Evolutionary conservation across 2,888 invertebrate species (phyloP), one percentile per base, ranked within the genome.

Genomic region (Apamea anceps): DNA sequence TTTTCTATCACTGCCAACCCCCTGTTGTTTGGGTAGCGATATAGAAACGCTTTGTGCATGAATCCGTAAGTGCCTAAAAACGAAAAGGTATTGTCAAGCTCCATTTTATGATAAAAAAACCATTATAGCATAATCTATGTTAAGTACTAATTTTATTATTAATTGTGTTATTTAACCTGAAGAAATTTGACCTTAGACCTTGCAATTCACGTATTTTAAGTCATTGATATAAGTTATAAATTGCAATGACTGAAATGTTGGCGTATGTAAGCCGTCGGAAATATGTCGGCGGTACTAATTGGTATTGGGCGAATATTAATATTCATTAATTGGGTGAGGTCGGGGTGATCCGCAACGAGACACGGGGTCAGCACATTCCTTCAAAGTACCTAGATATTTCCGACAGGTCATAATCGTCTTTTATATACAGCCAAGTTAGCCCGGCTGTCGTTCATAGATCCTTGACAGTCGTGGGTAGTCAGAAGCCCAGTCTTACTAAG

Each of bases 31-130:
- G 63, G 82, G 75, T 85, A 79, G 74, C 74, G 62, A 74, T 54
- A 60, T 76, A 62, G 71, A 67, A 79, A 70, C 63, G 82, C 82
- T 80, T 72, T 82, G 77, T 75, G 68, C 82, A 77, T 75, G 68
- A 77, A 72, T 89, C 88, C 88, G 25, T 82, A 88, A 88, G 88
- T 88, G 88, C 88, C 88, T 88, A 81, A 68, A 42, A 77, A 73
- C 6, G 48, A 78, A 72, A 75, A 85, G 88, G 86, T 85, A 82
- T 84, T 62, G 62, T 72, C 42, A 75, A 62, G 78, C 78, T 80
- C 88, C 88, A 75, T 75, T 74, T 65, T 77, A 84, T 74, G 32
- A 67, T 80, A 13, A 10, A 81, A 81, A 66, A 68, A 72, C 37
- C 76, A 66, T 71, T 71, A 42, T 89, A 89, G 85, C 75, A 78